Evolutionary conservation across 1,140 invertebrate genomes (phyloP).

Genomic region (Agrypnia vestita): DNA sequence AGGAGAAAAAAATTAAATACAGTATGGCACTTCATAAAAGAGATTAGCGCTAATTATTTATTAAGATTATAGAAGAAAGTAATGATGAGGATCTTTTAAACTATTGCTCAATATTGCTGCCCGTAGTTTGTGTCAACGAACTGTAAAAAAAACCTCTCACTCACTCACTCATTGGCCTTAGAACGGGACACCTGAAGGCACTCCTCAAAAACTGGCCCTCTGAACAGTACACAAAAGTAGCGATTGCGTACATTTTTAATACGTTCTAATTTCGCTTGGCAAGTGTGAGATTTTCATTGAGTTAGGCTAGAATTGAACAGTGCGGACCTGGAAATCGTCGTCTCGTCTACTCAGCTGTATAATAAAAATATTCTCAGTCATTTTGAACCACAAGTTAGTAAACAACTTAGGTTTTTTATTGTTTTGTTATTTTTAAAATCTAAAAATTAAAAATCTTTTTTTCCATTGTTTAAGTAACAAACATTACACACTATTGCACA

Average conservation of each 20-base stretch:
- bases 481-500: too few species aligned
- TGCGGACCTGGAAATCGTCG: constrained; percentile 1
- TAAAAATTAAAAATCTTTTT: too few species aligned
- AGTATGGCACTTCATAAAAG: background rate
- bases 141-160: constrained; percentile 41
- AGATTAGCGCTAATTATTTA: background rate
- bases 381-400: too few species aligned
- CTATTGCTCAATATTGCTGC: background rate
- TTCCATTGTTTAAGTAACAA: too few species aligned
- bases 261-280: background rate
- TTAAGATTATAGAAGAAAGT: too few species aligned
- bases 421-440: too few species aligned
- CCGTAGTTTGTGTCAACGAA: background rate
- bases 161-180: constrained; percentile 44
- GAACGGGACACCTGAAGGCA: constrained; percentile 49
- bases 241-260: background rate
- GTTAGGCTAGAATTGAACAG: constrained; percentile 5
- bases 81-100: background rate
- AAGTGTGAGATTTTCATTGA: constrained; percentile 8
- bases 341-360: background rate
- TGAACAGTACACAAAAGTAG: background rate
- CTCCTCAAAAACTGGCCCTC: constrained; percentile 32
- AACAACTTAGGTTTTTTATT: too few species aligned
- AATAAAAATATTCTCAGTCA: too few species aligned
- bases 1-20: background rate